Evolutionary conservation across 1,140 invertebrate genomes (phyloP).

Genomic region (Trachelipus rathkii): DNA sequence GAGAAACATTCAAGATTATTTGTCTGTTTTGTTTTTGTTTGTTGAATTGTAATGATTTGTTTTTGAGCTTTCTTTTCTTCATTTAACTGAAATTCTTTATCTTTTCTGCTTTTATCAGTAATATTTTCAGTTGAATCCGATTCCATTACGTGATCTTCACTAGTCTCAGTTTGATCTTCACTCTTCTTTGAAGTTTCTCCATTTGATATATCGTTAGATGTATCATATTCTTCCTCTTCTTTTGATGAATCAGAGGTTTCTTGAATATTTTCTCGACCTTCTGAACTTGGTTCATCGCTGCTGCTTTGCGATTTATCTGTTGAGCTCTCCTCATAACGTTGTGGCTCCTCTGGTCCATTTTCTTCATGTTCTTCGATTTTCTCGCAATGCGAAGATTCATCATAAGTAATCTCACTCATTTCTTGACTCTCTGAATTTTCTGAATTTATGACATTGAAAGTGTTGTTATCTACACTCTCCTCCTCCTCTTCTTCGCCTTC

Average conservation of each 20-base stretch:
- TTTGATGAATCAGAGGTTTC: not conserved
- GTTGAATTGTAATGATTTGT: not conserved
- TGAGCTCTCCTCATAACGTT: not conserved
- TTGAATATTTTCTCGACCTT: slow-evolving; percentile 25
- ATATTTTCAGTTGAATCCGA: not conserved
- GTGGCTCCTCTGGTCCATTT: slow-evolving; percentile 20
- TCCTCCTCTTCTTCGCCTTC: slow-evolving; percentile 14
- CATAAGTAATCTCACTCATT: slow-evolving; percentile 32
- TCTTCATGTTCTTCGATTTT: slow-evolving; percentile 13
- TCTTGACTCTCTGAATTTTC: slow-evolving; percentile 39
- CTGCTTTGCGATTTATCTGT: slow-evolving; percentile 26
- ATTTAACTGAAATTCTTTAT: no score
- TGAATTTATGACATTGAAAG: slow-evolving; percentile 36
- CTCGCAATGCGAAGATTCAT: slow-evolving; percentile 23
- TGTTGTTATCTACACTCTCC: slow-evolving; percentile 37
- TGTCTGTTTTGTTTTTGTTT: not conserved
- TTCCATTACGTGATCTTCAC: not conserved
- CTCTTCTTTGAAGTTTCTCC: not conserved
- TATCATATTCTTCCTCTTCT: not conserved
- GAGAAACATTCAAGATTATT: not conserved
- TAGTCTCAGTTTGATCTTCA: not conserved
- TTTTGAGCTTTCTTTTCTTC: no score
- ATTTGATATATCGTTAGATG: not conserved
- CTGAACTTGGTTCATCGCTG: slow-evolving; percentile 22
- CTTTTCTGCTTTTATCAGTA: no score